These are phyloP conservation scores for Cuculus canorus DNA, from an alignment of 2,797 vertebrate species.

Conservation along the genomic window DNA sequence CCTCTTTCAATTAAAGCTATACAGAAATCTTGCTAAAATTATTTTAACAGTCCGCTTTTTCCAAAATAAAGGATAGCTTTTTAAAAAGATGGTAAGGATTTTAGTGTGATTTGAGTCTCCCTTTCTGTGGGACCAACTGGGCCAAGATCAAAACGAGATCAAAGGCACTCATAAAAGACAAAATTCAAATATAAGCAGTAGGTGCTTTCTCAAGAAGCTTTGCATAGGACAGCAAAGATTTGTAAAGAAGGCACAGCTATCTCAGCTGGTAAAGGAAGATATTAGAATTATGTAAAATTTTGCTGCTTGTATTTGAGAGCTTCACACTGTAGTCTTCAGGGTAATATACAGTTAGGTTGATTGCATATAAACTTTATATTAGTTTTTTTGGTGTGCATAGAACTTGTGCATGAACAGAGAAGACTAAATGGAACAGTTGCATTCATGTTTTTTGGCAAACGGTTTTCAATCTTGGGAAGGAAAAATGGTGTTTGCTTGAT, in stretches of 20 bases:
- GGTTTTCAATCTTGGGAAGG: neutral
- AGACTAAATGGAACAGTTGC: neutral
- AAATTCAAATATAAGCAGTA: neutral
- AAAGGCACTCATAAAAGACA: neutral
- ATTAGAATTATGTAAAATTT: neutral
- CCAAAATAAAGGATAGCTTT: neutral
- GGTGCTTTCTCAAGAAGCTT: slow-evolving; percentile 2
- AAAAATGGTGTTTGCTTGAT: neutral
- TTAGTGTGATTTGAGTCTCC: neutral
- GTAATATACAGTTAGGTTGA: neutral
- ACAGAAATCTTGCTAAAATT: neutral
- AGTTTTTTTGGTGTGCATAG: neutral
- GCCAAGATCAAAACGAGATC: slow-evolving; percentile 12
- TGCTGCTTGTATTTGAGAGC: neutral
- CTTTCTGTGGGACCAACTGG: neutral
- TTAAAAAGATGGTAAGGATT: slow-evolving; percentile 2
- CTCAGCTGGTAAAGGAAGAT: neutral
- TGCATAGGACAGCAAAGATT: neutral
- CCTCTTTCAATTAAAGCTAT: neutral
- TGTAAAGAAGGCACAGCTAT: neutral
- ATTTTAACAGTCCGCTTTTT: neutral
- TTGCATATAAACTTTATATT: neutral
- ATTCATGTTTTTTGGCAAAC: neutral
- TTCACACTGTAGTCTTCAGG: neutral
- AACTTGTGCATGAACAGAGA: neutral